phyloP scores from a whole-genome alignment of 2,797 vertebrate species.

The Melanotaenia nigrans region DNA sequence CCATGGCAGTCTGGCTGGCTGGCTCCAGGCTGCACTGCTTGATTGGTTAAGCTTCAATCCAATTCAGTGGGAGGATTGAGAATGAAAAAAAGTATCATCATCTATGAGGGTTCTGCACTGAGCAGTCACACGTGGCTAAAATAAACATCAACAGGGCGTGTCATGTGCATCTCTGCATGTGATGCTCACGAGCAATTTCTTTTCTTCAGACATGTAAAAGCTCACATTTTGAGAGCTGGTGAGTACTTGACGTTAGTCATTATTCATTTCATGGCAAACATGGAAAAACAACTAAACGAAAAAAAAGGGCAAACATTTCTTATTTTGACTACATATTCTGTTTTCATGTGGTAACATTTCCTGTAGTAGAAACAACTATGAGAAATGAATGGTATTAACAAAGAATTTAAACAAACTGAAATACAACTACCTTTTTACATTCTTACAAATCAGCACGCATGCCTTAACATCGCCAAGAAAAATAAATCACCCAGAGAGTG shows the following conservation, averaged over 20 bases:
- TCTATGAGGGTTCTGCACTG: constrained; percentile 48
- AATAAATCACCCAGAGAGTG: constrained; percentile 17
- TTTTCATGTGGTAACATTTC: background rate
- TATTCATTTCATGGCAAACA: background rate
- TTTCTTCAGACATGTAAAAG: constrained; percentile 14
- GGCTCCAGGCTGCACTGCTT: constrained; percentile 59
- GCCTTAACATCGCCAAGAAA: constrained; percentile 1
- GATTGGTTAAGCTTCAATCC: constrained; percentile 64
- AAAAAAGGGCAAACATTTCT: constrained; percentile 1
- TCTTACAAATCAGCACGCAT: constrained; percentile 14
- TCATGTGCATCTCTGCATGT: constrained; percentile 38
- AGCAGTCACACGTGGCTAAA: constrained; percentile 50
- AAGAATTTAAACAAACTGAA: background rate
- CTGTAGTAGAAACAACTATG: background rate
- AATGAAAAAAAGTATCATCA: constrained; percentile 57
- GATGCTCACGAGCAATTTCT: constrained; percentile 6
- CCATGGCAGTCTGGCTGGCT: constrained; percentile 55
- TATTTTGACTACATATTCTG: background rate
- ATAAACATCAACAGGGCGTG: constrained; percentile 51
- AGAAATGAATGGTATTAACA: background rate
- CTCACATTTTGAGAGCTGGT: constrained; percentile 15
- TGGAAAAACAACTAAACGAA: background rate
- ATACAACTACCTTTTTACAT: background rate
- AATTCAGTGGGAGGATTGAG: constrained; percentile 51
- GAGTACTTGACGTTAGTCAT: background rate